Percentiles rank a stretch among this genome's conserved stretches.
These are phyloP conservation scores for Aricia artaxerxes DNA, from an alignment of 2,888 invertebrate genomes.

Conservation along the genomic window DNA sequence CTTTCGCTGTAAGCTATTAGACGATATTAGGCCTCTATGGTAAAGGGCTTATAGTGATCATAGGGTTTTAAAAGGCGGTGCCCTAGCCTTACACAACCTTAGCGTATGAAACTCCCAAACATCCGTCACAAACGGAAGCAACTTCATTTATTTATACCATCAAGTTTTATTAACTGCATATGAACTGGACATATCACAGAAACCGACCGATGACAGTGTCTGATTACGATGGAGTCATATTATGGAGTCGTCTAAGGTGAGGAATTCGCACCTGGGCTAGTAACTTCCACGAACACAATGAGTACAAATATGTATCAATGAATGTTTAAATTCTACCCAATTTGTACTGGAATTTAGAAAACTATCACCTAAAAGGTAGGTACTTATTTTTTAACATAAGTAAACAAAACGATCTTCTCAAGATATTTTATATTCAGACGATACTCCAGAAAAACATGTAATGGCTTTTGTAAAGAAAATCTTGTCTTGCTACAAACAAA, in stretches of 20 bases:
- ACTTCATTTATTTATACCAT: too few relatives aligned
- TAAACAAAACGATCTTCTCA: too few relatives aligned
- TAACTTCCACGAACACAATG: conserved; percentile 15
- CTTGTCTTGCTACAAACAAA: too few relatives aligned
- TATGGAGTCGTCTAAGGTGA: conserved; percentile 21
- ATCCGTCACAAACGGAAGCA: too few relatives aligned
- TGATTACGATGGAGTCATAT: conserved; percentile 41
- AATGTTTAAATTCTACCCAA: background rate
- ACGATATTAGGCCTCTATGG: background rate
- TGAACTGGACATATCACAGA: conserved; percentile 43
- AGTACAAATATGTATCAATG: background rate
- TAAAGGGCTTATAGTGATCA: background rate
- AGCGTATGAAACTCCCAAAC: too few relatives aligned
- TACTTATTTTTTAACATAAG: too few relatives aligned
- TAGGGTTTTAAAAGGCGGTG: background rate
- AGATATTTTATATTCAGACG: too few relatives aligned
- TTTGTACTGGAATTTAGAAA: background rate
- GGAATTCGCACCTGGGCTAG: conserved; percentile 30
- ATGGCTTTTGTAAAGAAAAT: too few relatives aligned
- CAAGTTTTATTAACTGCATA: background rate
- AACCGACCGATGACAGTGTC: conserved; percentile 41
- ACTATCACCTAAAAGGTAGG: background rate
- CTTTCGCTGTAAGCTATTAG: conserved; percentile 6
- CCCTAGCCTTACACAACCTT: background rate
- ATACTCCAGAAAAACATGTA: too few relatives aligned